A percentile compares a stretch with the other conserved stretches of the same genome.
Evolutionary conservation across 2,888 invertebrate genomes (phyloP).

Genomic region (Agonopterix heracliana): DNA sequence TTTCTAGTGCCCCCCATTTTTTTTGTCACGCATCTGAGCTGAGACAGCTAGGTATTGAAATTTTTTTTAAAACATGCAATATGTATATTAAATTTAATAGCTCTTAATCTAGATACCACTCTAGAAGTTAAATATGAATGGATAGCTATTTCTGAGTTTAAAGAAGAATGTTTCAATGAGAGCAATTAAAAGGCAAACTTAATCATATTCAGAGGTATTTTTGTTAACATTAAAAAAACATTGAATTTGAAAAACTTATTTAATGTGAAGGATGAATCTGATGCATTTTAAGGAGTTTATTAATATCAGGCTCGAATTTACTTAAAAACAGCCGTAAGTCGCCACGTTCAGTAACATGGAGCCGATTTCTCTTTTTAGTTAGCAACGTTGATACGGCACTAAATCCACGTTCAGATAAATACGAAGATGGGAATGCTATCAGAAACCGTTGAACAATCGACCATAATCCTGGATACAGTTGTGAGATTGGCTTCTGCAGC

Average conservation of each 20-base stretch:
- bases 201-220: background rate
- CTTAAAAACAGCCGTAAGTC: background rate
- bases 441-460: background rate
- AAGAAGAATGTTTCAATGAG: background rate
- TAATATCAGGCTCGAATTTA: background rate
- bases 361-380: background rate
- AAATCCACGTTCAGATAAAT: background rate
- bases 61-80: background rate
- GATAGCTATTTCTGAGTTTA: too few relatives aligned
- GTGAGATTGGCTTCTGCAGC: constrained; percentile 16
- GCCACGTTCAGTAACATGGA: background rate
- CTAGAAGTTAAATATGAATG: background rate
- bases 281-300: background rate
- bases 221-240: background rate
- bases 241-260: too few relatives aligned
- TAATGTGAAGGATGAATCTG: background rate
- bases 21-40: background rate
- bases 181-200: background rate
- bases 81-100: background rate
- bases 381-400: background rate
- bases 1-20: background rate
- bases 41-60: too few relatives aligned
- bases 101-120: background rate
- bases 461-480: constrained; percentile 18
- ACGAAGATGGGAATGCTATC: background rate